These are phyloP conservation scores for Patiria pectinifera DNA, from an alignment of 53 echinoderm and acorn worm species.

Conservation along the genomic window DNA sequence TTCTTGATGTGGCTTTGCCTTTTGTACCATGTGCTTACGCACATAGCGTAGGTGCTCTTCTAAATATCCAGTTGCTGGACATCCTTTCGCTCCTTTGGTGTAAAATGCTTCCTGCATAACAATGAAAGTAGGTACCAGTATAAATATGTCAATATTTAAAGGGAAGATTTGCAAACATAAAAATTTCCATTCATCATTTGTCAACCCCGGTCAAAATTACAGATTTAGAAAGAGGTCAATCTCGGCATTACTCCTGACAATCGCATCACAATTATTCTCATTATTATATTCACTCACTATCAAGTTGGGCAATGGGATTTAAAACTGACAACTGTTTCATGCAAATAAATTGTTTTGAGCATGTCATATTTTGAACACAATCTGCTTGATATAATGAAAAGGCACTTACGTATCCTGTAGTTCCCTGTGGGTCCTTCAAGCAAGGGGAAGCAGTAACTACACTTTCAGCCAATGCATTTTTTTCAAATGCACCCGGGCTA, in stretches of 20 bases:
- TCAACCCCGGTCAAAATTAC: no score
- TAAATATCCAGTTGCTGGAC: constrained; percentile 49
- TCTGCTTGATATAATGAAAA: neutral
- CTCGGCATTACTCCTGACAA: no score
- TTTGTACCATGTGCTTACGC: constrained; percentile 36
- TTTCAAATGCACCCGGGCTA: constrained; percentile 40
- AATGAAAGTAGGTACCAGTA: neutral
- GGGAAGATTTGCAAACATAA: no score
- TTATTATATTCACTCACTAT: no score
- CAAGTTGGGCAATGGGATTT: no score
- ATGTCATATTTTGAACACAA: no score
- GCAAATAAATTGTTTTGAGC: no score
- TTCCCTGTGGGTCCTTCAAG: constrained; percentile 53
- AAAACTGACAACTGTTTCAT: no score
- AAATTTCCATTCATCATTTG: no score
- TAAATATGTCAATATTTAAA: no score
- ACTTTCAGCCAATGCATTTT: constrained; percentile 24
- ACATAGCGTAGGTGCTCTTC: constrained; percentile 49
- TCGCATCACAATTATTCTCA: no score
- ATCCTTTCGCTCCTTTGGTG: constrained; percentile 50
- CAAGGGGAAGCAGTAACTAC: constrained; percentile 31
- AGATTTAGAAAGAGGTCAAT: no score
- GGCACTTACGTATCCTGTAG: constrained; percentile 54
- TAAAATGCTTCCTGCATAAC: constrained; percentile 56
- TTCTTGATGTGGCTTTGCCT: neutral